Conservation (phyloP, 2,888 invertebrate genomes). For the Agrotis segetum region DNA sequence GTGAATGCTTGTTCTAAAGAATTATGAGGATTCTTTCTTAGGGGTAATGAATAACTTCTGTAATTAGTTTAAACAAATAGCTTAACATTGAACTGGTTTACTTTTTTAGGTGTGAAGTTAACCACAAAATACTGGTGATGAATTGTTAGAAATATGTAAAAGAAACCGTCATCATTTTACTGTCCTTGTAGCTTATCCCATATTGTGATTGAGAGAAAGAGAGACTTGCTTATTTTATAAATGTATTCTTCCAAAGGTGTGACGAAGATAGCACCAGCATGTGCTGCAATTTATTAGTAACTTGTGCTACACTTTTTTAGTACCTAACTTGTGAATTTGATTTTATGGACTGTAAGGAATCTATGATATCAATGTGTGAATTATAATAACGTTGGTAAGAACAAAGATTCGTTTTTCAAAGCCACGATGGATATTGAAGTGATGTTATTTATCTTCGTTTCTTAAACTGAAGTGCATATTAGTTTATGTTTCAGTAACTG, state of each 20-base stretch:
- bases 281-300: too few species aligned
- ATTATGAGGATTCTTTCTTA: slow-evolving; percentile 18
- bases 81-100: not conserved
- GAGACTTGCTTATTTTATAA: too few species aligned
- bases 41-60: slow-evolving; percentile 11
- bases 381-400: not conserved
- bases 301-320: too few species aligned
- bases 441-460: slow-evolving; percentile 9
- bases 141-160: not conserved
- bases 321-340: too few species aligned
- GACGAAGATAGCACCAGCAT: too few species aligned
- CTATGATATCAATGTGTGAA: not conserved
- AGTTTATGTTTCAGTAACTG: slow-evolving; percentile 16
- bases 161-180: too few species aligned
- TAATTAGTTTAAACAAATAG: not conserved
- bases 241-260: too few species aligned
- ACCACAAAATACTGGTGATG: too few species aligned
- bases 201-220: too few species aligned
- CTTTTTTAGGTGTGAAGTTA: not conserved
- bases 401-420: not conserved
- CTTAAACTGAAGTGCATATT: slow-evolving; percentile 18
- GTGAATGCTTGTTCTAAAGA: slow-evolving; percentile 27
- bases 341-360: not conserved
- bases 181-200: too few species aligned
- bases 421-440: not conserved